Evolutionary conservation across 2,797 vertebrate genomes (phyloP), one percentile per base, ranked within the genome.

Genomic region (Sebastes itinus): DNA sequence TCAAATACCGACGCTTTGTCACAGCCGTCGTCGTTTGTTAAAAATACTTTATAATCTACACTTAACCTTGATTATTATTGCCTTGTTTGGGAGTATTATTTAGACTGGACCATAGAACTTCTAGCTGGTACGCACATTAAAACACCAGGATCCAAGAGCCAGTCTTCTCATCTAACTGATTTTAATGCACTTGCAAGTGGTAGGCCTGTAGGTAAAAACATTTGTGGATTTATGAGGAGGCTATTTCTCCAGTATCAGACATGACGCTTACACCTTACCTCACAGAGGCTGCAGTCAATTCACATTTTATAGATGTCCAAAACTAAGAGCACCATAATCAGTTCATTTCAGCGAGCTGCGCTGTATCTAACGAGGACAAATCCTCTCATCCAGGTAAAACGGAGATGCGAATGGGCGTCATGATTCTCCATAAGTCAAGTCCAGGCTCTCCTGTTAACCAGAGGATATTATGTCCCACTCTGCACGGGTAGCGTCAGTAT

Each of bases 381-480:
- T 77, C 65, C 25, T 81, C 49, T 75, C n/a, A 75, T 80, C 73
- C 71, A 77, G 56, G 75, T 73, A 81, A 81, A 82, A 56, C 59
- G 9, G 46, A 80, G 52, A 68, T 16, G 64, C 1, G 7, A 70
- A 61, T 59, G 58, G 65, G 42, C n/a, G 6, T 80, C 71, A 28
- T 38, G n/a, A 64, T 72, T 83, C 72, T 82, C 25, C 60, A 68
- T 46, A 56, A 81, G 32, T 72, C 14, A 2, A 27, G 72, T 70
- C 69, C 52, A 18, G 55, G 62, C 69, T 84, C 72, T 86, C 20
- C 66, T 74, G 59, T 63, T 55, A 66, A 89, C 61, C 66, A 87
- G 59, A 77, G 85, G 78, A 91, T 88, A 87, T 85, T 33, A 68
- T 82, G 89, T 83, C 55, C 83, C 63, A 42, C 78, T 86, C 60